Percentiles rank a stretch among this genome's conserved stretches.
phyloP scores from a whole-genome alignment of 2,797 vertebrate species.

The Cetoscarus ocellatus region DNA sequence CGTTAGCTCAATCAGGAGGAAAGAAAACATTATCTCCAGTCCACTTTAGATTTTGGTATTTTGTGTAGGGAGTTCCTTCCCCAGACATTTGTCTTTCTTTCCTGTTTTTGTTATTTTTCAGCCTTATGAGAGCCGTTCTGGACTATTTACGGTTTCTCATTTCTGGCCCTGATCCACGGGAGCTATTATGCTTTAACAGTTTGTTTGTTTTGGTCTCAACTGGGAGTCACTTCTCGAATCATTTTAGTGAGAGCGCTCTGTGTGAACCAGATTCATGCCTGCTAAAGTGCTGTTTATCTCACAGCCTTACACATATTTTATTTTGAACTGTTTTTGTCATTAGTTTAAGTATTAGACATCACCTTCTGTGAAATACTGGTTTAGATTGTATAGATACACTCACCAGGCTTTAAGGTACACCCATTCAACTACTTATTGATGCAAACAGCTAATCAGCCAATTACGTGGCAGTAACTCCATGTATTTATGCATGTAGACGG shows the following conservation, averaged over 20 bases:
- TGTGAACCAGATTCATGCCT: constrained; percentile 13
- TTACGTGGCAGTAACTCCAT: too few species aligned
- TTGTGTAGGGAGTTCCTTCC: constrained; percentile 33
- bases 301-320: not conserved
- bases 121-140: constrained; percentile 26
- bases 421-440: too few species aligned
- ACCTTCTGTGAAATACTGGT: too few species aligned
- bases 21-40: constrained; percentile 30
- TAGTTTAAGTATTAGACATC: too few species aligned
- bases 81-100: constrained; percentile 35
- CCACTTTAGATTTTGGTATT: constrained; percentile 11
- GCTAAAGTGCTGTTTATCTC: not conserved
- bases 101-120: constrained; percentile 32
- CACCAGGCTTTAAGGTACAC: too few species aligned
- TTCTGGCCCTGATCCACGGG: constrained; percentile 29
- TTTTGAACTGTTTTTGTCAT: not conserved
- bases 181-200: constrained; percentile 30
- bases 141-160: constrained; percentile 27
- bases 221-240: constrained; percentile 28
- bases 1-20: constrained; percentile 34
- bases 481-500: too few species aligned
- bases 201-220: constrained; percentile 45
- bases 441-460: too few species aligned
- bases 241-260: constrained; percentile 2
- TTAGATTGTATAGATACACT: too few species aligned